These are phyloP conservation scores for Dione vanillae DNA, from an alignment of 2,888 invertebrate genomes.

Conservation along the genomic window DNA sequence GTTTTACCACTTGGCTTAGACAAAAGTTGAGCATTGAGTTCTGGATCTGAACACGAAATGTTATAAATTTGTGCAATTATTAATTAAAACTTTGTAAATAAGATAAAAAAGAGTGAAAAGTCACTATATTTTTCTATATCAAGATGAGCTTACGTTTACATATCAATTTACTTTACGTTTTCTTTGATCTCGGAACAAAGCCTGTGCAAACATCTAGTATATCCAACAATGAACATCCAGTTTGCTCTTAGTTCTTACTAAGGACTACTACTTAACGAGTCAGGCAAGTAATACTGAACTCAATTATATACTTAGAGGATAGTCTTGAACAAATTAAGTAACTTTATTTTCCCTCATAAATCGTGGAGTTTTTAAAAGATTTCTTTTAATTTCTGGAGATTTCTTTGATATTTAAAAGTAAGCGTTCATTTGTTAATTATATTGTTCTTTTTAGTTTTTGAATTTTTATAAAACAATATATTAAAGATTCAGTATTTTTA, in stretches of 20 bases:
- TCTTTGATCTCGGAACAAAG: constrained; percentile 8
- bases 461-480: too few species aligned
- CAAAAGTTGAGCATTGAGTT: too few species aligned
- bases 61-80: too few species aligned
- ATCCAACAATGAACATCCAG: constrained; percentile 1
- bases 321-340: neutral
- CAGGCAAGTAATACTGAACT: constrained; percentile 6
- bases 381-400: neutral
- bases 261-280: constrained; percentile 14
- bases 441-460: too few species aligned
- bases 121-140: too few species aligned
- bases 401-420: neutral
- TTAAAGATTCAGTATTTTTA: too few species aligned
- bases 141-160: neutral
- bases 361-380: constrained; percentile 2
- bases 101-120: too few species aligned
- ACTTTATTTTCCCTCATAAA: constrained; percentile 12
- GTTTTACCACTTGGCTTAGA: too few species aligned
- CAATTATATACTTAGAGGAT: constrained; percentile 17
- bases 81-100: too few species aligned
- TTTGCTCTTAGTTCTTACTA: neutral
- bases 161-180: neutral
- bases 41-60: too few species aligned
- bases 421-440: too few species aligned
- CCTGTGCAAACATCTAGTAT: constrained; percentile 10